Base-by-base conservation (phyloP, 2,888 invertebrate species). In the Amblyjoppa proteus region DNA sequence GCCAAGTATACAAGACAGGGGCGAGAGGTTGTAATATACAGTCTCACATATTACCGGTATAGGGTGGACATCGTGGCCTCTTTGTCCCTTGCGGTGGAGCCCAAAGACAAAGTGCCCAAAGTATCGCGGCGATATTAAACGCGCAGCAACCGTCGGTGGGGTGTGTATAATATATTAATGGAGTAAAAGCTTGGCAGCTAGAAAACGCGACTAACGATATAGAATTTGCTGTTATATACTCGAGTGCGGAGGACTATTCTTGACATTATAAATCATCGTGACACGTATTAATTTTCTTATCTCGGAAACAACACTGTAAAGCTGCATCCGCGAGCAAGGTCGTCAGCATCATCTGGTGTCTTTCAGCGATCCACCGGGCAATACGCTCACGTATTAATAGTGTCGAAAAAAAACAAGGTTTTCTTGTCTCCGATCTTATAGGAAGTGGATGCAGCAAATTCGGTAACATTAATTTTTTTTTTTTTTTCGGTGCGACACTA, bases 241-340 rank as follows among this genome's bases (percentile, higher is more conserved):
- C 76, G 68, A 76, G 64, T 69, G 68, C 25, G 58, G 38, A 38
- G 64, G n/a, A 69, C 77, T 49, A 81, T 64, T 6, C 61, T 38
- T 51, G 69, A 74, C 78, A 81, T 81, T 74, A 85, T 85, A 81
- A 85, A 85, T 85, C 78, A 85, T 45, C 3, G 53, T 38, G 61
- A 81, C 84, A 51, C 77, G 81, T 64, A 81, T 85, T 74, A 78
- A 78, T 85, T 81, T 78, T 81, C 77, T 81, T 85, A 85, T 85
- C 81, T 51, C 9, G 64, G 25, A 58, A 61, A 51, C 51, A 64
- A 81, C 77, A 77, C 41, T 74, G 76, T 58, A 58, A 45, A 9
- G 45, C 58, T 51, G 41, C 74, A 74, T 83, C 41, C n/a, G 45
- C 56, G 28, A 20, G 69, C 79, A 84, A 84, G 80, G 75, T 84